Evolutionary conservation across 2,113 vertebrate species (phyloP).

Genomic region (Lasiurus cinereus): DNA sequence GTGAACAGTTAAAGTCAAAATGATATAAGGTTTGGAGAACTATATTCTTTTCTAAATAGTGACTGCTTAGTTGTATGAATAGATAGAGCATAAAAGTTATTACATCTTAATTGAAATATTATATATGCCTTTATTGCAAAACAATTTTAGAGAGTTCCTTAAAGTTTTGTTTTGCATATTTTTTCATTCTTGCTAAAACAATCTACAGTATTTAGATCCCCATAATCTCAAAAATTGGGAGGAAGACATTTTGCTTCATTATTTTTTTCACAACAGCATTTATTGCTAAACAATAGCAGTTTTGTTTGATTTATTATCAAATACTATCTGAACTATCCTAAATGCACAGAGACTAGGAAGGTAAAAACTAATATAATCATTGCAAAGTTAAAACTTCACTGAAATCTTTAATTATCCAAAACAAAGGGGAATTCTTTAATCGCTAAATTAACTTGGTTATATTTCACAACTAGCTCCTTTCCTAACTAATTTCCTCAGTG

Average conservation of each 20-base stretch:
- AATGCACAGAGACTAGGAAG: not conserved
- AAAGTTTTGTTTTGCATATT: not conserved
- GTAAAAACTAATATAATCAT: not conserved
- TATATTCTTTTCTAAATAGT: not conserved
- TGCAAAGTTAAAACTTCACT: constrained; percentile 34
- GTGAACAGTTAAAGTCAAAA: not conserved
- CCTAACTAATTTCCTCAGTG: constrained; percentile 49
- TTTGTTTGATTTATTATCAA: not conserved
- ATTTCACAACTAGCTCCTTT: not conserved
- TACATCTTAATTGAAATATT: not conserved
- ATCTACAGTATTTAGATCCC: not conserved
- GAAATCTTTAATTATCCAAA: constrained; percentile 52
- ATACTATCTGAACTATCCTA: not conserved
- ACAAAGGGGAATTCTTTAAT: constrained; percentile 60
- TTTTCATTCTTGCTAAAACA: not conserved
- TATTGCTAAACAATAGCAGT: not conserved
- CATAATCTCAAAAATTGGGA: not conserved
- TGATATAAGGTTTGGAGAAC: not conserved
- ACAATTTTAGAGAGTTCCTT: not conserved
- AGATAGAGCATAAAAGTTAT: not conserved
- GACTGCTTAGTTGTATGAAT: not conserved
- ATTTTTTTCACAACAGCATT: not conserved
- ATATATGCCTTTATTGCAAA: not conserved
- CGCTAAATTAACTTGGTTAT: constrained; percentile 51
- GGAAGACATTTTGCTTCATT: not conserved